Conservation (phyloP, 2,113 vertebrate species). For the Dipodomys ordii region DNA sequence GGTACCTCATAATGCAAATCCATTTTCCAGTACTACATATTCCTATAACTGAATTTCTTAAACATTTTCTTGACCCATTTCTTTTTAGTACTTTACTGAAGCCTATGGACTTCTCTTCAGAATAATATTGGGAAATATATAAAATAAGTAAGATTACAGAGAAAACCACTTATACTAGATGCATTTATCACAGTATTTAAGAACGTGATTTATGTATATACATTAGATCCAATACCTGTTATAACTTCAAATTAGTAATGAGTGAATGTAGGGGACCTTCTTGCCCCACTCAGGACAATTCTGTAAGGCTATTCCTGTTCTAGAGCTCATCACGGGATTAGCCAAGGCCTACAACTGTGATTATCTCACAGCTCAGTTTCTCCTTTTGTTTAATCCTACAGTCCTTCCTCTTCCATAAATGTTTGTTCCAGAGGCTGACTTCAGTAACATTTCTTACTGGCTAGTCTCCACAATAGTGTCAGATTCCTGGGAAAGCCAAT, state of each 20-base stretch:
- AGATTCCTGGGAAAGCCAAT: background rate
- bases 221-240: background rate
- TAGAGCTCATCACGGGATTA: background rate
- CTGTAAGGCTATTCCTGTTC: background rate
- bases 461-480: background rate
- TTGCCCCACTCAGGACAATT: background rate
- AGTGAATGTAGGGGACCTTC: background rate
- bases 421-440: background rate
- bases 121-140: background rate
- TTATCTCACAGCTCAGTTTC: background rate
- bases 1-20: background rate
- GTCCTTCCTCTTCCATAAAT: background rate
- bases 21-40: too few species aligned
- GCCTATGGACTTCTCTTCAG: background rate
- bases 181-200: background rate
- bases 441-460: background rate
- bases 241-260: background rate
- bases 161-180: background rate
- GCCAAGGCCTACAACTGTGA: background rate
- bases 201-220: background rate
- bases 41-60: background rate
- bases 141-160: constrained; percentile 45
- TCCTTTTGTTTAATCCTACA: background rate
- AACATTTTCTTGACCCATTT: background rate
- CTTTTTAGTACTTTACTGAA: background rate